Base-by-base conservation (phyloP, 1,140 invertebrate genomes). In the Micrasema longulum region DNA sequence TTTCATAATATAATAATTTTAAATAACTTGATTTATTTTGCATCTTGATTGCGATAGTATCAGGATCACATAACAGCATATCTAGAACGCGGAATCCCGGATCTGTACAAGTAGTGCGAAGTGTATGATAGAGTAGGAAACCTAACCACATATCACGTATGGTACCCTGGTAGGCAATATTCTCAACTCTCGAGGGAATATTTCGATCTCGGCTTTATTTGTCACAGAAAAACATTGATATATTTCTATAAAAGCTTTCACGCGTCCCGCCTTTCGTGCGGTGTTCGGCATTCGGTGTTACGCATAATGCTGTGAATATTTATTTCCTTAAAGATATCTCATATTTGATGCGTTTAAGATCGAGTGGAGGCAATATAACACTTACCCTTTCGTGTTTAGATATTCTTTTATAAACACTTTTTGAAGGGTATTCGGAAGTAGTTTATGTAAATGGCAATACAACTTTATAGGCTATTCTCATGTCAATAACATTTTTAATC, bases 201-300 rank as follows among this genome's bases (percentile, higher is more conserved):
- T 63, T 63, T 63, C 60, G 60, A 63, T 63, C 60, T 63, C 60
- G 20, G 38, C 60, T 63, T 63, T 63, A 63, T 63, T 63, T 63
- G 60, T 63, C 60, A 23, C 60, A 63, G 20, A 63, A 63, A 63
- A 63, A 63, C 60, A 63, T 63, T 63, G 60, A 63, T 63, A 63
- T 63, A 63, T 63, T 63, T 63, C 60, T 63, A 63, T 63, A 63
- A 63, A 63, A 63, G 60, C 60, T 63, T 63, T 47, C 57, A 45
- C 57, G 57, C 57, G 57, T 63, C 18, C 14, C 41, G 31, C 22
- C 9, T 20, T 22, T 2, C 20, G 35, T 20, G 35, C 50, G 4
- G 52, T 35, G 23, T 20, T 48, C 45, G 45, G 10, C 20, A 16
- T 20, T 48, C 9, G 16, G 45, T 1, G 45, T 11, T n/a, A 60